A percentile compares a stretch with the other conserved stretches of the same genome.
Evolutionary conservation across 2,797 vertebrate species (phyloP).

Genomic region (Petrocephalus schoutedeni): DNA sequence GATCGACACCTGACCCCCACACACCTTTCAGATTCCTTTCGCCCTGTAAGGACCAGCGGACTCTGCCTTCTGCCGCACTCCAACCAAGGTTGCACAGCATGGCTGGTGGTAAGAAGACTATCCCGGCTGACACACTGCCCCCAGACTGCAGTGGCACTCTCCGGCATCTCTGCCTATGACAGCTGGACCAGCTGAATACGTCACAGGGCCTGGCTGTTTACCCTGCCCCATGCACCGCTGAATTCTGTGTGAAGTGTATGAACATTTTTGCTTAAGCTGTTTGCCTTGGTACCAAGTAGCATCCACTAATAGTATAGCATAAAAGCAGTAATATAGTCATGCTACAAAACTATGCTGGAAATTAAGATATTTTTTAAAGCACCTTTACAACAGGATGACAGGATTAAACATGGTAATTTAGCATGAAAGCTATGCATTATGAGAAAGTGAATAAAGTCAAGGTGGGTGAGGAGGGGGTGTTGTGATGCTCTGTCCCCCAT

Average conservation of each 20-base stretch:
- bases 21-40: conserved; percentile 58
- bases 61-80: conserved; percentile 44
- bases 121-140: conserved; percentile 52
- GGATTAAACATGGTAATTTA: neutral
- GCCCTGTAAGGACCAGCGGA: conserved; percentile 61
- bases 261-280: conserved; percentile 23
- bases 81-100: conserved; percentile 51
- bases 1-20: neutral
- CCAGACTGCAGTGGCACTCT: conserved; percentile 72
- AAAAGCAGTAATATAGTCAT: conserved; percentile 40
- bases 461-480: neutral
- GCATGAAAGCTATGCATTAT: neutral
- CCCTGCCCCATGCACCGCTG: conserved; percentile 13
- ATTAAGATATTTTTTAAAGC: conserved; percentile 25
- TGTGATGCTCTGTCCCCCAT: neutral
- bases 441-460: neutral
- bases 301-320: conserved; percentile 44
- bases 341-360: conserved; percentile 55
- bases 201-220: neutral
- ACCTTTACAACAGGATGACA: neutral
- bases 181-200: neutral
- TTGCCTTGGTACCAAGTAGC: conserved; percentile 51
- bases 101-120: conserved; percentile 51
- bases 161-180: conserved; percentile 60
- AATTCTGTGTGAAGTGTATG: conserved; percentile 35